Percentiles rank a stretch among this genome's conserved stretches.
Evolutionary conservation across 2,888 invertebrate species (phyloP).

Genomic region (Hypselothyrea guttata): DNA sequence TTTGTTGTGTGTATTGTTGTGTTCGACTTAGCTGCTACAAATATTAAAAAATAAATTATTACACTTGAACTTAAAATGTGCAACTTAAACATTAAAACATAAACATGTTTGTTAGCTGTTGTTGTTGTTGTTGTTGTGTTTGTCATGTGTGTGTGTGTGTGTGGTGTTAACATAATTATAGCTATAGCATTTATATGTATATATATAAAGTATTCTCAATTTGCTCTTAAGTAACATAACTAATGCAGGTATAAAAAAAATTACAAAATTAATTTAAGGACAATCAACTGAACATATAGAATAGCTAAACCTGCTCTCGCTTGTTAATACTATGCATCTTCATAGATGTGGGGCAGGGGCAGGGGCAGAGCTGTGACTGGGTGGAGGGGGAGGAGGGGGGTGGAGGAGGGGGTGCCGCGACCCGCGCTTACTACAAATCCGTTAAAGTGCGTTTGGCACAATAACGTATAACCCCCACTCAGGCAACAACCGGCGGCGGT

Average conservation of each 20-base stretch:
- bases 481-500: constrained; percentile 79
- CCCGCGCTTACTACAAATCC: constrained; percentile 75
- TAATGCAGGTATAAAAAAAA: constrained; percentile 32
- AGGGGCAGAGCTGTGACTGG: neutral
- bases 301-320: constrained; percentile 23
- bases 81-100: too few species aligned
- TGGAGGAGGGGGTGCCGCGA: constrained; percentile 21
- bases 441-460: constrained; percentile 78
- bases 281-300: constrained; percentile 31
- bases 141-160: constrained; percentile 14
- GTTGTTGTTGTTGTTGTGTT: too few species aligned
- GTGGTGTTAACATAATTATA: constrained; percentile 28
- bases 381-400: constrained; percentile 7
- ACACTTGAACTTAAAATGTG: too few species aligned
- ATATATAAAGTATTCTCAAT: too few species aligned
- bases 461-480: constrained; percentile 80
- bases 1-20: constrained; percentile 12
- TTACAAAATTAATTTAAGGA: constrained; percentile 34
- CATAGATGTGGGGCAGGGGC: constrained; percentile 11
- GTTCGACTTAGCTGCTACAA: neutral
- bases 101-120: too few species aligned
- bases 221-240: constrained; percentile 46
- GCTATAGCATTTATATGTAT: too few species aligned
- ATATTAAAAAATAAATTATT: too few species aligned
- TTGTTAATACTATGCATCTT: constrained; percentile 54